Base-by-base conservation (phyloP, 2,888 invertebrate genomes). In the Anticlea derivata region DNA sequence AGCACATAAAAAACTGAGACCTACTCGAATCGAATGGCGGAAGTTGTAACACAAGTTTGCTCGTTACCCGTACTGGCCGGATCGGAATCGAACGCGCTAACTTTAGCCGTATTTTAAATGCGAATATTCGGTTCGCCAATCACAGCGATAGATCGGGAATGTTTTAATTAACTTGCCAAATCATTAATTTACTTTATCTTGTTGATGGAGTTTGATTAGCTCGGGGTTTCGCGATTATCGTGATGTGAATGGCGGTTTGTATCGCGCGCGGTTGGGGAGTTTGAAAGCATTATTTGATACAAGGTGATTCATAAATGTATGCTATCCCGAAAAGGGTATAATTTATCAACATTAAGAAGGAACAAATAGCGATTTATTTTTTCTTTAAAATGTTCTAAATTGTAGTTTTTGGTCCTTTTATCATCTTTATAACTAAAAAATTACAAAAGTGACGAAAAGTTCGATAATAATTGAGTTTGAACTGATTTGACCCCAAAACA, bases 121-220 rank as follows among this genome's bases (percentile, higher is more conserved):
- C 47, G 50, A 45, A 50, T 45, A 45, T 46, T 51, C 43, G 52
- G 50, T 45, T 58, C 60, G 44, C 52, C 60, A 59, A 68, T 69
- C 65, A 64, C 68, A 63, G 63, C 55, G 61, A 63, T 48, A 49
- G 56, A 50, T 44, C 57, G 43, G 58, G 68, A 75, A 79, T 75
- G 72, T 82, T 83, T 82, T 84, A 83, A 86, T 83, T 81, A 82
- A 78, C 67, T 80, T 70, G 53, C 58, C 58, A 68, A 78, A 78
- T 81, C 80, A 81, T 76, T 78, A 82, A 83, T 80, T 80, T 73
- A 71, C 71, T 67, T 65, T 69, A 70, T 72, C 73, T 70, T 71
- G 68, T 60, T 56, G 52, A 55, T 52, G 49, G 56, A 63, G 55
- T 62, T 60, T 58, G 60, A 56, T 58, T 37, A n/a, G 44, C 13